These are phyloP conservation scores for Martes martes DNA, from an alignment of 2,113 vertebrate genomes.

Conservation along the genomic window DNA sequence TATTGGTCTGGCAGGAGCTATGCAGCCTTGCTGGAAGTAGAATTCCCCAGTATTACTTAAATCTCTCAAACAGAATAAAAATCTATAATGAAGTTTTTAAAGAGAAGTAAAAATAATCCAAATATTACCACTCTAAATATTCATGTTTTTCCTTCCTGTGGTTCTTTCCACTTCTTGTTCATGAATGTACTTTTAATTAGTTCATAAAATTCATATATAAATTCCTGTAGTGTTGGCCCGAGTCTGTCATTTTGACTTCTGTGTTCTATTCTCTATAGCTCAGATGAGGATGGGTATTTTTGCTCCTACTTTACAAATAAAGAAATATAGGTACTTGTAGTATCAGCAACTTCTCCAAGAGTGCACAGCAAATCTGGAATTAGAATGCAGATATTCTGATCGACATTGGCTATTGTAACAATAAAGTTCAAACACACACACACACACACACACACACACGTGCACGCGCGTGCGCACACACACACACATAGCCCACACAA, in stretches of 20 bases:
- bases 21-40: neutral
- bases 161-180: neutral
- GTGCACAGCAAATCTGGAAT: neutral
- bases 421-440: neutral
- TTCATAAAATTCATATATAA: neutral
- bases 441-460: no score
- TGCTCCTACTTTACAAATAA: neutral
- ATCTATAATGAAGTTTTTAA: neutral
- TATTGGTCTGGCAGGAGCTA: neutral
- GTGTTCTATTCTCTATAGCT: neutral
- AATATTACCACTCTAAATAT: neutral
- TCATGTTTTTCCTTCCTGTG: neutral
- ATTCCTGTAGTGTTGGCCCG: neutral
- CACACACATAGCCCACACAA: neutral
- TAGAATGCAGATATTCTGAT: neutral
- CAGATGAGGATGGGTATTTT: neutral
- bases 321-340: neutral
- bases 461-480: neutral
- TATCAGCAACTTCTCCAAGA: neutral
- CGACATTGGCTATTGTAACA: neutral
- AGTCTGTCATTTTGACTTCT: neutral
- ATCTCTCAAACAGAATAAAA: neutral
- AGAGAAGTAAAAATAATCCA: constrained; percentile 11
- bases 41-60: neutral
- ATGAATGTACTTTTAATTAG: neutral